Percentiles rank a stretch among this genome's conserved stretches.
Conservation (phyloP, 2,797 vertebrate species). For the Alcedo atthis region DNA sequence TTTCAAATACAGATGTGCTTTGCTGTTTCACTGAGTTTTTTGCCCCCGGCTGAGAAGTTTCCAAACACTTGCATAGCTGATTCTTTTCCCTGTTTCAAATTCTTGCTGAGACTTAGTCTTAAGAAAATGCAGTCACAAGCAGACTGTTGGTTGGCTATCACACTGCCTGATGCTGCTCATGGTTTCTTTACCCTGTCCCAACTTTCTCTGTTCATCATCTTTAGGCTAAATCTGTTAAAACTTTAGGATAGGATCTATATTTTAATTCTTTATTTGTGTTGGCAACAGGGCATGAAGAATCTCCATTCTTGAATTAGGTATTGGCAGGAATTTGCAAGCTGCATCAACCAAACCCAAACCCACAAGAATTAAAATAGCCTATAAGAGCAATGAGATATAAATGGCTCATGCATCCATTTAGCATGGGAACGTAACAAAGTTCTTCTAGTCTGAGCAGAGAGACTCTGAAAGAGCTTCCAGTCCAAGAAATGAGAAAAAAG, state of each 20-base stretch:
- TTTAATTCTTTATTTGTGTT: neutral
- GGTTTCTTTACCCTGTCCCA: neutral
- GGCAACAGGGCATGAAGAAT: neutral
- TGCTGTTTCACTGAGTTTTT: neutral
- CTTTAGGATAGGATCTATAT: neutral
- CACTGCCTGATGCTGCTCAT: neutral
- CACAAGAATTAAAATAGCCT: neutral
- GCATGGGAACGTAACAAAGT: neutral
- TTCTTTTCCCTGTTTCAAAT: neutral
- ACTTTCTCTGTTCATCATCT: fast-evolving
- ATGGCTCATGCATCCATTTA: neutral
- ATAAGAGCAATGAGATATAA: neutral
- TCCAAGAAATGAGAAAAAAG: neutral
- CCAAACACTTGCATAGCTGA: neutral
- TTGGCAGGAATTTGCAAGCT: neutral
- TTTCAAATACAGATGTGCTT: neutral
- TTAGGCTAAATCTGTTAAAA: neutral
- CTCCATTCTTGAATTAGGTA: neutral
- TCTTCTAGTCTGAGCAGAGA: neutral
- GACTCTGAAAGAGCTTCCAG: neutral
- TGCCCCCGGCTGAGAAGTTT: neutral
- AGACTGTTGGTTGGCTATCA: neutral
- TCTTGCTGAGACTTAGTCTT: neutral
- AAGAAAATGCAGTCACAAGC: neutral
- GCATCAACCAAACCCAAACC: neutral